A percentile compares a stretch with the other conserved stretches of the same genome.
Evolutionary conservation across 2,888 invertebrate genomes (phyloP).

Genomic region (Leptarthrus brevirostris): DNA sequence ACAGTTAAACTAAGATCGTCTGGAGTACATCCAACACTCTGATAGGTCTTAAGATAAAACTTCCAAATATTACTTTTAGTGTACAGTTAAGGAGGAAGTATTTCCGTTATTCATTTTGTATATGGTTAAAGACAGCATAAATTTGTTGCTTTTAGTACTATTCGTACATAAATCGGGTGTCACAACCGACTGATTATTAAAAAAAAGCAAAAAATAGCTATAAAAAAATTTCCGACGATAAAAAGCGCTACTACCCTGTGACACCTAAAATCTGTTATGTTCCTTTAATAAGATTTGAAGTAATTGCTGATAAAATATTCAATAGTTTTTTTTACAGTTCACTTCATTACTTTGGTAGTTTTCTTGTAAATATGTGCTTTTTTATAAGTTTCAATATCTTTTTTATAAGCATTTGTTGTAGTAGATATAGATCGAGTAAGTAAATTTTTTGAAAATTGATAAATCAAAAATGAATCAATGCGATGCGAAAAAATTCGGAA

Average conservation of each 20-base stretch:
- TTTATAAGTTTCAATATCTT: conserved; percentile 28
- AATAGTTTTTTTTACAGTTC: conserved; percentile 28
- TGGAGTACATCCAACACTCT: conserved; percentile 9
- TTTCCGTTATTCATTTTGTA: conserved; percentile 42
- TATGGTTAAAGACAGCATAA: conserved; percentile 37
- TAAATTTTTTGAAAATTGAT: background rate
- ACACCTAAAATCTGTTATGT: conserved; percentile 35
- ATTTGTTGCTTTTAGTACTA: conserved; percentile 18
- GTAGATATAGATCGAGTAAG: conserved; percentile 15
- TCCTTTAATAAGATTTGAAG: conserved; percentile 31
- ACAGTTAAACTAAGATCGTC: conserved; percentile 54
- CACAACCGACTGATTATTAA: conserved; percentile 40
- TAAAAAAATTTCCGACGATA: background rate
- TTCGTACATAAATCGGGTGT: conserved; percentile 9
- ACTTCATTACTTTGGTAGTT: conserved; percentile 30
- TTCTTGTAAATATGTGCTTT: conserved; percentile 41
- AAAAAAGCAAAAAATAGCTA: conserved; percentile 4
- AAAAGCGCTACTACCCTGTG: conserved; percentile 3
- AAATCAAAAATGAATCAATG: too few species aligned
- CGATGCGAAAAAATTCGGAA: background rate
- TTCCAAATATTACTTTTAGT: conserved; percentile 51
- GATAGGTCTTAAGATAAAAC: conserved; percentile 40
- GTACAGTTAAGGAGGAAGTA: conserved; percentile 40
- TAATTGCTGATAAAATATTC: conserved; percentile 19
- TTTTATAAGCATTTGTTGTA: conserved; percentile 17